phyloP scores from a whole-genome alignment of 2,113 vertebrate species.

The Abramis brama region DNA sequence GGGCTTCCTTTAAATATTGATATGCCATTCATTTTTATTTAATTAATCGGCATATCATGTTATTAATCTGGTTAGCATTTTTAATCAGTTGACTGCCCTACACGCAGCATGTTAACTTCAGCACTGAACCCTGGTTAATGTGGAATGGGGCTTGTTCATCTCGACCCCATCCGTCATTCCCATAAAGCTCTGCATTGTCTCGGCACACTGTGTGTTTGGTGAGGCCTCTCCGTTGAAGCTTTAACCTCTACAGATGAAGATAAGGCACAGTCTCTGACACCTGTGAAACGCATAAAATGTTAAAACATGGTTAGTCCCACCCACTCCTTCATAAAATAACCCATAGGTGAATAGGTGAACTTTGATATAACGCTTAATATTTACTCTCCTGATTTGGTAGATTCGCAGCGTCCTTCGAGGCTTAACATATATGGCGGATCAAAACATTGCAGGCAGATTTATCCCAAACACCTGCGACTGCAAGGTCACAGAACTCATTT shows the following conservation, averaged over 20 bases:
- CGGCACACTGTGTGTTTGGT: background rate
- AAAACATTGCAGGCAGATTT: constrained; percentile 12
- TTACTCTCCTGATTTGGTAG: constrained; percentile 32
- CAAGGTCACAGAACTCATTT: constrained; percentile 45
- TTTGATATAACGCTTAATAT: constrained; percentile 40
- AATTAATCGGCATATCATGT: background rate
- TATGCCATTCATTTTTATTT: background rate
- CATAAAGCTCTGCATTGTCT: constrained; percentile 31
- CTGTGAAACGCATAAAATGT: background rate
- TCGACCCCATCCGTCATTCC: constrained; percentile 12
- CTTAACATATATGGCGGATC: background rate
- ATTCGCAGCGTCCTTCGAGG: background rate
- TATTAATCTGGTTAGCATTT: background rate
- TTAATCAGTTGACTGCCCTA: background rate
- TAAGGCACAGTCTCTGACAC: constrained; percentile 43
- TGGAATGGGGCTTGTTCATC: background rate
- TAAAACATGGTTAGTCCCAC: background rate
- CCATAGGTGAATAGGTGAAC: background rate
- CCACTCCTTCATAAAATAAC: constrained; percentile 4
- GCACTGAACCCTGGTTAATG: constrained; percentile 11
- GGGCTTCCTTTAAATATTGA: background rate
- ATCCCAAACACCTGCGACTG: constrained; percentile 36
- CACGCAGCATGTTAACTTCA: background rate
- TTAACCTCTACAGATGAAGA: constrained; percentile 34
- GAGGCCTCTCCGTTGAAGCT: constrained; percentile 21